A percentile compares a stretch with the other conserved stretches of the same genome.
These are phyloP conservation scores for Sebastolobus alascanus DNA, from an alignment of 2,797 vertebrate genomes.

Conservation along the genomic window DNA sequence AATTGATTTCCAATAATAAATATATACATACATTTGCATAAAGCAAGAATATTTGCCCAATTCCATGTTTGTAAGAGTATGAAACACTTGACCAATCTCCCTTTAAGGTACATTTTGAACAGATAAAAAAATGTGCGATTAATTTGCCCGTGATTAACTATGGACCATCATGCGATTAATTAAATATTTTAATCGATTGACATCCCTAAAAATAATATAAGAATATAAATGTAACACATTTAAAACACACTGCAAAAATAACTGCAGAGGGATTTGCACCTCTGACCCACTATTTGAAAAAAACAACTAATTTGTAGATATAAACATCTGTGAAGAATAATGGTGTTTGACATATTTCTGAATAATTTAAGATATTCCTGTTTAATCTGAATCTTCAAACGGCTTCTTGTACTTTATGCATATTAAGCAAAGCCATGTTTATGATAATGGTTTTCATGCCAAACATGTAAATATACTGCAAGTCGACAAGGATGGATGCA, in stretches of 20 bases:
- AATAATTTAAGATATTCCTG: constrained; percentile 15
- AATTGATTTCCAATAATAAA: no score
- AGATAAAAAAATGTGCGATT: no score
- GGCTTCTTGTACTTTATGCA: background rate
- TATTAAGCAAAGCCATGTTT: constrained; percentile 18
- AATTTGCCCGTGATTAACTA: no score
- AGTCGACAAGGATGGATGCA: constrained; percentile 28
- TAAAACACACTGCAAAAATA: constrained; percentile 2
- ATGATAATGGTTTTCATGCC: constrained; percentile 19
- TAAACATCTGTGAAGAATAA: background rate
- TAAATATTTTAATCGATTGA: no score
- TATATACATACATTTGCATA: no score
- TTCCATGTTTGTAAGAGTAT: no score
- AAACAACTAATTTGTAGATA: background rate
- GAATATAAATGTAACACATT: background rate
- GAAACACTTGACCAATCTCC: no score
- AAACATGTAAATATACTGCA: constrained; percentile 26
- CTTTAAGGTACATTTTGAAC: no score
- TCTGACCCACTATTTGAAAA: background rate
- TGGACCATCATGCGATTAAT: no score
- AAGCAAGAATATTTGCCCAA: no score
- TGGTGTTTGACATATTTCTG: background rate
- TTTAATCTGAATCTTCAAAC: constrained; percentile 9
- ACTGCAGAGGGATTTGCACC: background rate
- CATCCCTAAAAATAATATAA: background rate